Evolutionary conservation across 2,113 vertebrate species (phyloP).

Genomic region (Plectropomus leopardus): DNA sequence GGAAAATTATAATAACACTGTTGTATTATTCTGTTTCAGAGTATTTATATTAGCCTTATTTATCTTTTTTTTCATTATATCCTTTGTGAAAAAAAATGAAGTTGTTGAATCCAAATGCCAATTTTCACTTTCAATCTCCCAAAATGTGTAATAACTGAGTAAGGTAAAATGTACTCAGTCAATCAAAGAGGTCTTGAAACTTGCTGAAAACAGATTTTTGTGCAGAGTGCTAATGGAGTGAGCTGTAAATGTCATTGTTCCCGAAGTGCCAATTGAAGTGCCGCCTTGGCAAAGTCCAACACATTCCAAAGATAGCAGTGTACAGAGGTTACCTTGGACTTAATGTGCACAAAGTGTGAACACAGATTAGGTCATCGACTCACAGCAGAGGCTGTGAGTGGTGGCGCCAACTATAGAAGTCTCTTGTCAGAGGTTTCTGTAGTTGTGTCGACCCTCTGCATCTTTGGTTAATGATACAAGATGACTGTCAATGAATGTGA

Average conservation of each 20-base stretch:
- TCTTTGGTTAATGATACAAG: slow-evolving; percentile 5
- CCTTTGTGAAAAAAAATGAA: slow-evolving; percentile 53
- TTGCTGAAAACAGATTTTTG: slow-evolving; percentile 5
- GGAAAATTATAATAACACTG: slow-evolving; percentile 50
- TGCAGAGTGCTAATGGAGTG: slow-evolving; percentile 11
- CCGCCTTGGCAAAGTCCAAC: slow-evolving; percentile 52
- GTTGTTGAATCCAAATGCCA: slow-evolving; percentile 63
- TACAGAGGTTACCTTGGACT: slow-evolving; percentile 29
- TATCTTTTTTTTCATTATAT: slow-evolving; percentile 64
- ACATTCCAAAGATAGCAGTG: slow-evolving; percentile 83
- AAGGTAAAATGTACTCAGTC: neutral
- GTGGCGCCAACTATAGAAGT: neutral
- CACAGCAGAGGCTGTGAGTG: slow-evolving; percentile 16
- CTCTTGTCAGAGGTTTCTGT: neutral
- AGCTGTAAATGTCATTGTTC: slow-evolving; percentile 46
- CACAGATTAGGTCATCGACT: slow-evolving; percentile 29
- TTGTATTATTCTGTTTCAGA: slow-evolving; percentile 66
- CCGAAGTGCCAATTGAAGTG: slow-evolving; percentile 66
- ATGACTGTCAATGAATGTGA: slow-evolving; percentile 50
- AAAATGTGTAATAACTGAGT: slow-evolving; percentile 40
- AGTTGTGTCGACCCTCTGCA: neutral
- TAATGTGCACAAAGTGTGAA: slow-evolving; percentile 21
- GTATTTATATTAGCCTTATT: slow-evolving; percentile 80
- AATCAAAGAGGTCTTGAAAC: slow-evolving; percentile 15
- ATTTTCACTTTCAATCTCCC: slow-evolving; percentile 38